Evolutionary conservation across 2,113 vertebrate genomes (phyloP).

Genomic region (Theristicus caerulescens): DNA sequence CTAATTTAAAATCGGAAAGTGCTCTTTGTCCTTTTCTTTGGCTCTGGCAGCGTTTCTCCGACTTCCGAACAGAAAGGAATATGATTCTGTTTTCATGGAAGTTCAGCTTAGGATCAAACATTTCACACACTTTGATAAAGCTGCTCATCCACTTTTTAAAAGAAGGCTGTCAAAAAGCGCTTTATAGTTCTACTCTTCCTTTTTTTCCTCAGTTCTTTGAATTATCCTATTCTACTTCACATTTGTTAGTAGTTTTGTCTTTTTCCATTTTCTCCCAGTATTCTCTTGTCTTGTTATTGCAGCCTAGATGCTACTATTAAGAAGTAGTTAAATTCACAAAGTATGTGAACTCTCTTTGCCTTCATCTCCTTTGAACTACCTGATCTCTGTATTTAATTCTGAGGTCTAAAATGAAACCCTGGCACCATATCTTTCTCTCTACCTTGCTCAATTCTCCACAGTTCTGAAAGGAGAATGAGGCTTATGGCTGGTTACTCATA

Average conservation of each 20-base stretch:
- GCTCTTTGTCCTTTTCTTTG: slow-evolving; percentile 7
- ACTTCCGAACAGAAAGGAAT: not conserved
- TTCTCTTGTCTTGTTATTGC: slow-evolving; percentile 15
- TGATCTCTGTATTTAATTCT: slow-evolving; percentile 57
- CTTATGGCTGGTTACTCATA: slow-evolving; percentile 22
- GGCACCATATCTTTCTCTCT: slow-evolving; percentile 7
- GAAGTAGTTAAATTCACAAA: slow-evolving; percentile 13
- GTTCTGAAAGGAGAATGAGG: slow-evolving; percentile 31
- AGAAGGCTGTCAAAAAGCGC: not conserved
- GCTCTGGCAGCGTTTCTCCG: not conserved
- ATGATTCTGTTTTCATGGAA: slow-evolving; percentile 30
- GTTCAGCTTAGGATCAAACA: slow-evolving; percentile 45
- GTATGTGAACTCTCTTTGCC: not conserved
- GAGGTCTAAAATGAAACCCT: not conserved
- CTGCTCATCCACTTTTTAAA: not conserved
- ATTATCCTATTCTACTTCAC: slow-evolving; percentile 2
- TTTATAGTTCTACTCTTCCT: slow-evolving; percentile 2
- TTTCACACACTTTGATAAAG: slow-evolving; percentile 41
- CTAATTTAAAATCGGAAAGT: not conserved
- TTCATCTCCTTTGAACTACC: slow-evolving; percentile 32
- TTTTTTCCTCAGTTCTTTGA: slow-evolving; percentile 40
- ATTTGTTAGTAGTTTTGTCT: not conserved
- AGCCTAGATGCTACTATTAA: not conserved
- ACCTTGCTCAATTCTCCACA: slow-evolving; percentile 24
- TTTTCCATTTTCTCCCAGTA: not conserved